Base-by-base conservation (phyloP, 2,113 vertebrate genomes). In the Saccopteryx leptura region DNA sequence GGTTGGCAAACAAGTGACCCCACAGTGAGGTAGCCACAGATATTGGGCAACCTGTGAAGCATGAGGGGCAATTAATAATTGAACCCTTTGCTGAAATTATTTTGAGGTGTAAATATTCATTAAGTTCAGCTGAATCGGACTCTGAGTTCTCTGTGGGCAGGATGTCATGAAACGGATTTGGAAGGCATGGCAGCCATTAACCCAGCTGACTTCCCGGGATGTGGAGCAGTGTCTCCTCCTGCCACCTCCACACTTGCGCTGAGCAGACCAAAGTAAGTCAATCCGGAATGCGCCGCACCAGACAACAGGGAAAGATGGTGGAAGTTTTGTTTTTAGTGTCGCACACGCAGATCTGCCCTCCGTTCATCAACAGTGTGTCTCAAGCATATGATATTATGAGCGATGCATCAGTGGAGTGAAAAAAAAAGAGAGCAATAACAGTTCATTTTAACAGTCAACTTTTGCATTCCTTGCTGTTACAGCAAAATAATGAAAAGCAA, bases 91-190 rank as follows among this genome's bases (percentile, higher is more conserved):
- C 74, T 93, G 54, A 61, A 76, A 93, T 95, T 82, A 88, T 93
- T 66, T 92, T 46, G 66, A 81, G 14, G 72, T 66, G 60, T 95
- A 91, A 94, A 96, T 96, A 95, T 87, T 89, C 90, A 82, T 91
- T 83, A 82, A 78, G 69, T 88, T 88, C 91, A 92, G 60, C 26
- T 28, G 7, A 95, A 88, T 71, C 72, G 91, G 82, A 75, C 33
- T 76, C 60, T 50, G 76, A 74, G 63, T 61, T 92, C 84, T 79
- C 92, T 50, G 18, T 33, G 24, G 63, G 56, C 26, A 91, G 17
- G 80, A 63, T 24, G 85, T 91, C 81, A 90, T 58, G 24, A 56
- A 84, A 72, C 21, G 69, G 48, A 65, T 23, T 28, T 31, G 82
- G 86, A 82, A 92, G 75, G 52, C 91, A 94, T 17, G 52, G 26